Base-by-base conservation (phyloP, 2,797 vertebrate genomes). In the Onychomys torridus region DNA sequence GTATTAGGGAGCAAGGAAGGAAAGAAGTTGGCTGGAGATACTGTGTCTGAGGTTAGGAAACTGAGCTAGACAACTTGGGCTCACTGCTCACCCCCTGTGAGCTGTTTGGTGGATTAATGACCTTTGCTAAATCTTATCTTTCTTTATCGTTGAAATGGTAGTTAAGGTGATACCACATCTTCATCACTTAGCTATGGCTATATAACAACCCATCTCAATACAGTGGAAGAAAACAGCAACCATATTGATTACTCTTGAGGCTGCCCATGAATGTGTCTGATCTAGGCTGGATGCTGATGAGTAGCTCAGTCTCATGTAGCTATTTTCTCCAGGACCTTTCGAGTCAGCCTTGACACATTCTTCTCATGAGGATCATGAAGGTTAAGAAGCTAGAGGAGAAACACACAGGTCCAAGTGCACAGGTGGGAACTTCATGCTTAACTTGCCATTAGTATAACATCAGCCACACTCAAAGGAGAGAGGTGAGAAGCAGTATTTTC, bases 321-420 rank as follows among this genome's bases (percentile, higher is more conserved):
- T 52, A 59, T 27, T 91, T 73, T 81, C 27, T 89, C 17, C 13
- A n/a, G 2, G 14, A 32, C 21, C 43, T 81, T 81, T 34, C 8
- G 9, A 77, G 13, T 40, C n/a, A 93, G n/a, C 17, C 10, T 29
- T 10, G 78, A 16, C 16, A 77, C 32, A 2, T 73, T 91, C 46
- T 94, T 55, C 69, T 89, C n/a, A 32, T 19, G 29, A 13, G 27
- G 27, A 46, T 73, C 16, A 27, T 23, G 37, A 92, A 81, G 21
- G 21, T 4, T n/a, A 90, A 14, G 81, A 95, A 82, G 29, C n/a
- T 61, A 76, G 49, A 92, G 21, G 32, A 93, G n/a, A 93, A 67
- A 43, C 17, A 19, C 37, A 34, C 4, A 86, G 77, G 37, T 0
- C 12, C 67, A 76, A 49, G 29, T 14, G 23, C 23, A 29, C 73